phyloP scores from a whole-genome alignment of 2,888 invertebrate species.

The Onthophagus sagittarius region DNA sequence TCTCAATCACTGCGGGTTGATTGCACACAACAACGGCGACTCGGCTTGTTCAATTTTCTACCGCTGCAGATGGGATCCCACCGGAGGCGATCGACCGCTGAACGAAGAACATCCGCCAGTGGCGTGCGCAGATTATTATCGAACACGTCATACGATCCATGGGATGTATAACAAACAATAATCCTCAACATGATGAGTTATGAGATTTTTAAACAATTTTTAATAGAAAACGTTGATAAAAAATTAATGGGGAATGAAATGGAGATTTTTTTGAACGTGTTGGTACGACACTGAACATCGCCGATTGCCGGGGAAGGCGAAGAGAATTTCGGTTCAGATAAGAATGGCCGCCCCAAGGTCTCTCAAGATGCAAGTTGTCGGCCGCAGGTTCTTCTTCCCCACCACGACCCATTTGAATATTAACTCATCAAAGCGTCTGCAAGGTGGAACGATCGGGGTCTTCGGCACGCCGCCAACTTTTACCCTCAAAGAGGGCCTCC shows the following conservation, averaged over 20 bases:
- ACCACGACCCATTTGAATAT: slow-evolving; percentile 21
- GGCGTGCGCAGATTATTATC: neutral
- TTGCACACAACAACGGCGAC: slow-evolving; percentile 16
- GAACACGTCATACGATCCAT: neutral
- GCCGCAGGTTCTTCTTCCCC: slow-evolving; percentile 7
- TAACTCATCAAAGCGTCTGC: slow-evolving; percentile 27
- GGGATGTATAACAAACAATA: neutral
- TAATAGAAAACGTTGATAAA: neutral
- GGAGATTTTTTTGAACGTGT: neutral
- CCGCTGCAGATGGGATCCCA: slow-evolving; percentile 19
- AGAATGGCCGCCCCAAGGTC: slow-evolving; percentile 5
- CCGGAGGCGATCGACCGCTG: neutral
- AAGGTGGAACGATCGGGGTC: neutral
- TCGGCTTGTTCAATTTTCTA: slow-evolving; percentile 21
- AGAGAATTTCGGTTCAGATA: slow-evolving; percentile 7
- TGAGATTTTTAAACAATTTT: neutral
- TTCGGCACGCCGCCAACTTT: neutral
- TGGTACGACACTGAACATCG: neutral
- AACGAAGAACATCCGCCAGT: neutral
- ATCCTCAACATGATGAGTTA: neutral
- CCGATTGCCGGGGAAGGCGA: neutral
- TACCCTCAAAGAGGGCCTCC: neutral
- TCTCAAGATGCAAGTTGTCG: slow-evolving; percentile 18
- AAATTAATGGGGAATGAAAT: neutral
- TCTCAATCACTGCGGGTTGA: slow-evolving; percentile 35